Base-by-base conservation (phyloP, 2,113 vertebrate genomes). In the Trogon melanurus region DNA sequence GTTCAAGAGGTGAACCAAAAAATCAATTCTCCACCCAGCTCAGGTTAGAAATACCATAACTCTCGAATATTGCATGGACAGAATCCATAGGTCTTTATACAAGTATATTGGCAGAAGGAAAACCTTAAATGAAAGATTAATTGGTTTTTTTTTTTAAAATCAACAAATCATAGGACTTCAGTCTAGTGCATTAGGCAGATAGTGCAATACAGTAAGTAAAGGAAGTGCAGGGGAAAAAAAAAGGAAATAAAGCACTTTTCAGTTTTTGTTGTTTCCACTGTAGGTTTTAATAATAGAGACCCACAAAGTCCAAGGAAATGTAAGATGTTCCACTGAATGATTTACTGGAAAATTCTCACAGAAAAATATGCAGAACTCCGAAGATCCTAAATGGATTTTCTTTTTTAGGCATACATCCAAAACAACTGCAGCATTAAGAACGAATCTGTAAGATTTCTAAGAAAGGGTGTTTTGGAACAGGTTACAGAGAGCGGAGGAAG, bases 301-400 rank as follows among this genome's bases (percentile, higher is more conserved):
- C 79, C 61, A 58, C 22, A 10, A 74, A 93, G 83, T 95, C 91
- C 91, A 89, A 95, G 79, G 88, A 95, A 96, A 95, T 93, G 79
- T 67, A 97, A 97, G 86, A 95, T 93, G 91, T 94, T 85, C 95
- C 92, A 94, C 64, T 75, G 86, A 97, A 91, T n/a, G 79, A 83
- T 95, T 85, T 95, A 65, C 88, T 80, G 85, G 93, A 94, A 96
- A 97, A 95, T 74, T 97, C 93, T 96, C 89, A 89, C 69, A 96
- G 87, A 94, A 95, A 13, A 98, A 92, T 83, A 92, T 85, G 71
- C 88, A 87, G 84, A 95, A 96, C 70, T 85, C 86, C 11, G 45
- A 94, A 94, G 66, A 94, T 80, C 56, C 87, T 82, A 93, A 79
- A 96, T 65, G 91, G 79, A 58, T 90, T 93, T 96, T 91, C 74